A percentile compares a stretch with the other conserved stretches of the same genome.
These are phyloP conservation scores for Ophthalmotilapia sp. DNA, from an alignment of 2,113 vertebrate genomes.

Conservation along the genomic window DNA sequence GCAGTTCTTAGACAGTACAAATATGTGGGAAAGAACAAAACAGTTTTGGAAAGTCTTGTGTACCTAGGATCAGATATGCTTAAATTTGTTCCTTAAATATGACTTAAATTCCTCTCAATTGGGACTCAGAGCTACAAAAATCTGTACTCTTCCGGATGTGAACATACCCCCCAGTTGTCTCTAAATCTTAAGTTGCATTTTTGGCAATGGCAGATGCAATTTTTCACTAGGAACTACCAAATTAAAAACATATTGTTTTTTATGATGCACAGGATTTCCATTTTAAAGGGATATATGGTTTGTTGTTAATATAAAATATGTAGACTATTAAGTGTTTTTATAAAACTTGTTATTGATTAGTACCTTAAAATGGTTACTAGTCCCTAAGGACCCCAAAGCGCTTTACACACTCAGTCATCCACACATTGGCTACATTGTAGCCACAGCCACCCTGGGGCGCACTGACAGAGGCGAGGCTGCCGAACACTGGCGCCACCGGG, in stretches of 20 bases:
- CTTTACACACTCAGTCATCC: neutral
- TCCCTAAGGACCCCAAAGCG: neutral
- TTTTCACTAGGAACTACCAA: neutral
- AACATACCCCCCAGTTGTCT: neutral
- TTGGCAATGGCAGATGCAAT: neutral
- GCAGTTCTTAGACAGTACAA: neutral
- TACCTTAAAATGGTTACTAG: neutral
- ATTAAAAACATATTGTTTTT: rapidly evolving
- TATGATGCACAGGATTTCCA: neutral
- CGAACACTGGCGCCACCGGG: rapidly evolving
- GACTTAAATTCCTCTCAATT: neutral
- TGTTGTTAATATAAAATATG: neutral
- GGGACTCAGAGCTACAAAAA: neutral
- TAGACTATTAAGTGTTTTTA: neutral
- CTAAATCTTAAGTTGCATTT: neutral
- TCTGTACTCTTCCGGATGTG: neutral
- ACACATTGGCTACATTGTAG: neutral
- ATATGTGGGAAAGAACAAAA: neutral
- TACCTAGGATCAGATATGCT: neutral
- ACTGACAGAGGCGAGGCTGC: neutral
- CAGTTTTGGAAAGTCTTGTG: neutral
- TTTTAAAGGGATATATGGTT: neutral
- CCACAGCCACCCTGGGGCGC: rapidly evolving
- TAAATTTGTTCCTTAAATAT: neutral
- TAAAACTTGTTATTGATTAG: neutral